Percentiles rank a stretch among this genome's conserved stretches.
These are phyloP conservation scores for Diadophis punctatus DNA, from an alignment of 2,113 vertebrate species.

Conservation along the genomic window DNA sequence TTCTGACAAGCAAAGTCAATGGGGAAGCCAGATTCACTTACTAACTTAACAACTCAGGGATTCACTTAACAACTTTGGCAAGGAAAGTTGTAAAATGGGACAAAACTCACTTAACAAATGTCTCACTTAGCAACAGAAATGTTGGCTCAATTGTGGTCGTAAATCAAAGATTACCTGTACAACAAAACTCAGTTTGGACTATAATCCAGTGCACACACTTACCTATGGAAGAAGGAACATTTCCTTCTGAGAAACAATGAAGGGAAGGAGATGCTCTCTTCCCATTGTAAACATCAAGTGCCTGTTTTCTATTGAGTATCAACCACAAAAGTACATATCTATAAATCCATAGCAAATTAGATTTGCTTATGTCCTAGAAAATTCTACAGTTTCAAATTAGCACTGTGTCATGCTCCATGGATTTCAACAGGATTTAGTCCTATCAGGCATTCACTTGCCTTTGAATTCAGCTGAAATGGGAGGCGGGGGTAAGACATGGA, in stretches of 20 bases:
- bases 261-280: background rate
- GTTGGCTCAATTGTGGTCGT: background rate
- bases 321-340: background rate
- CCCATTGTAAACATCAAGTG: background rate
- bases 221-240: background rate
- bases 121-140: background rate
- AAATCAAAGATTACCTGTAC: background rate
- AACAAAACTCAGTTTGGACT: background rate
- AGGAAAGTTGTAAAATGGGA: background rate
- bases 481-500: background rate
- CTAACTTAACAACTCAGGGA: background rate
- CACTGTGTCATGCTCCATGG: background rate
- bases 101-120: background rate
- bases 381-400: background rate
- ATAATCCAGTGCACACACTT: background rate
- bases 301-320: background rate
- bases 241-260: background rate
- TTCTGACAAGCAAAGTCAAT: background rate
- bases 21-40: background rate
- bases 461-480: background rate
- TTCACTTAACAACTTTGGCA: background rate
- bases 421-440: background rate
- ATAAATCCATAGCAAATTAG: background rate
- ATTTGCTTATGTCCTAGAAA: background rate
- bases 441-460: background rate